phyloP scores from a whole-genome alignment of 2,797 vertebrate species.

The Rhinoraja longicauda region DNA sequence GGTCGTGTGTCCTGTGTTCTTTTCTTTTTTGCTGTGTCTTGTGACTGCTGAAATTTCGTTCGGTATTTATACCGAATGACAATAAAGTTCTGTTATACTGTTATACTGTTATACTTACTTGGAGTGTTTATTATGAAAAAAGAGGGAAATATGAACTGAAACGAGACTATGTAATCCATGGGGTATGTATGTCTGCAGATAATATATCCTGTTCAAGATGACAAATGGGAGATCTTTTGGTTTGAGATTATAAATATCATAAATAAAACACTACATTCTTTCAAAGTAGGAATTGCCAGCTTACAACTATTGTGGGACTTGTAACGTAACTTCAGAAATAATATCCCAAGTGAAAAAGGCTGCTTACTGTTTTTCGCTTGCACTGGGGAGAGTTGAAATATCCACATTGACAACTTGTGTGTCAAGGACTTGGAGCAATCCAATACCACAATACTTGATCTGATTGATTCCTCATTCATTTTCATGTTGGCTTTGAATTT shows the following conservation, averaged over 20 bases:
- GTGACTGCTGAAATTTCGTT: too few species aligned
- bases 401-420: neutral
- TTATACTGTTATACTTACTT: too few species aligned
- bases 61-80: too few species aligned
- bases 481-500: neutral
- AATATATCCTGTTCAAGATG: neutral
- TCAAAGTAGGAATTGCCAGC: neutral
- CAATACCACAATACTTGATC: neutral
- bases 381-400: neutral
- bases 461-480: neutral
- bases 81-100: too few species aligned
- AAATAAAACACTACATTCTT: neutral
- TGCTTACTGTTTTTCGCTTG: neutral
- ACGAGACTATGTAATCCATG: neutral
- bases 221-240: neutral
- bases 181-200: neutral
- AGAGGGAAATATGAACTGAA: neutral
- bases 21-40: too few species aligned
- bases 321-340: neutral
- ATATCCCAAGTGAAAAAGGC: neutral
- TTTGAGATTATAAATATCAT: neutral
- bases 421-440: neutral
- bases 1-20: too few species aligned
- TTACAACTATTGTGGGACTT: neutral
- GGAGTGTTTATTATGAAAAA: neutral